Evolutionary conservation across 2,888 invertebrate genomes (phyloP).

Genomic region (Lasioglossum zephyrum): DNA sequence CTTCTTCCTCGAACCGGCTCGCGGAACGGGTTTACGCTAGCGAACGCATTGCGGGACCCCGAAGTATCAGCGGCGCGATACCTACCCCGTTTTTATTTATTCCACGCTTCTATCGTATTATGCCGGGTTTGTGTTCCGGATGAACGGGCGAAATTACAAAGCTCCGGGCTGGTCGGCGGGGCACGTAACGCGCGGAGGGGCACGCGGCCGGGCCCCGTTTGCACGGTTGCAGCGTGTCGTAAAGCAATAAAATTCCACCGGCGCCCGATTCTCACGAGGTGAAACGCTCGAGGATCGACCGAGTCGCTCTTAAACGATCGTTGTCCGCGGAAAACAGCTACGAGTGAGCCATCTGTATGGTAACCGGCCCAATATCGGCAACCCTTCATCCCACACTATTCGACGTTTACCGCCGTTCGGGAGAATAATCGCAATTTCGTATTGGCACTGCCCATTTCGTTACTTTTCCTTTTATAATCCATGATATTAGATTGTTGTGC

Average conservation of each 20-base stretch:
- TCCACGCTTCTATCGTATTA: constrained; percentile 23
- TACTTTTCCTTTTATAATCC: neutral
- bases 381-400: neutral
- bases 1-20: neutral
- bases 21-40: neutral
- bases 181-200: constrained; percentile 27
- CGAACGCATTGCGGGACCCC: constrained; percentile 10
- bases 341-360: constrained; percentile 18
- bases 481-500: neutral
- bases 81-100: constrained; percentile 31
- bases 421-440: neutral
- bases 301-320: constrained; percentile 3
- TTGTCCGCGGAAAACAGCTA: constrained; percentile 35
- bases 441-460: neutral
- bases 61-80: constrained; percentile 11
- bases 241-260: constrained; percentile 66
- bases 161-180: constrained; percentile 1
- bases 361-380: constrained; percentile 7
- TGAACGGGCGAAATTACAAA: constrained; percentile 46
- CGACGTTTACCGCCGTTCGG: neutral
- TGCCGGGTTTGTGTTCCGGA: constrained; percentile 19
- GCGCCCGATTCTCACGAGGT: constrained; percentile 56
- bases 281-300: constrained; percentile 12
- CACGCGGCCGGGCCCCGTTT: constrained; percentile 51
- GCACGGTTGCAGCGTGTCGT: constrained; percentile 60